A percentile compares a stretch with the other conserved stretches of the same genome.
Evolutionary conservation across 2,888 invertebrate genomes (phyloP).

Genomic region (Eilema caniola): DNA sequence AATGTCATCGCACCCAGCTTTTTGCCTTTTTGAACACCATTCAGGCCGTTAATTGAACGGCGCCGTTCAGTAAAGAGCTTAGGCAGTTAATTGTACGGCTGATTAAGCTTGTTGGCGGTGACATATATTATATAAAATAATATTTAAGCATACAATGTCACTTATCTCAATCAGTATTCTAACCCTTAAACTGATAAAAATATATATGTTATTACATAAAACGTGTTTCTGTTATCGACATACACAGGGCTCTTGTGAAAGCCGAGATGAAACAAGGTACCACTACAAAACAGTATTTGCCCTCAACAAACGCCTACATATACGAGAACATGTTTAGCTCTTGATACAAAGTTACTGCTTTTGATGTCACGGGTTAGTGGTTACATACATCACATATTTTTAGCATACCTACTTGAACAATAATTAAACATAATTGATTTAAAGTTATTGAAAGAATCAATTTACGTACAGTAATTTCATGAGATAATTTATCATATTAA

Average conservation of each 20-base stretch:
- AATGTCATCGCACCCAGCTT: too few species aligned
- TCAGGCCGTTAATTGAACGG: too few species aligned
- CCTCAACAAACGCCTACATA: not conserved
- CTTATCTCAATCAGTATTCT: too few species aligned
- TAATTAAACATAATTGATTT: not conserved
- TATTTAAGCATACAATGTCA: too few species aligned
- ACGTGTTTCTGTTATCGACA: constrained; percentile 4
- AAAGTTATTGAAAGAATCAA: not conserved
- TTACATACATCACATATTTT: not conserved
- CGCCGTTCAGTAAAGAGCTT: too few species aligned
- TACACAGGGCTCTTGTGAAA: not conserved
- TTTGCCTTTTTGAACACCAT: too few species aligned
- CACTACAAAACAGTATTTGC: not conserved
- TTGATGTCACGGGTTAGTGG: not conserved
- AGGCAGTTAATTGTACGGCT: too few species aligned
- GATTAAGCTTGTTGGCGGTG: too few species aligned
- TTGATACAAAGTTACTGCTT: not conserved
- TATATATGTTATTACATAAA: not conserved
- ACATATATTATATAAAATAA: too few species aligned
- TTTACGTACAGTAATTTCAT: not conserved
- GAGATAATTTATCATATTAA: not conserved
- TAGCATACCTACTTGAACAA: not conserved
- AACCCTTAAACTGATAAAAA: too few species aligned
- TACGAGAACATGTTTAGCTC: not conserved
- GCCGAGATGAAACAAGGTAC: constrained; percentile 2